phyloP scores from a whole-genome alignment of 1,140 invertebrate species.

The Brachionus sp. region DNA sequence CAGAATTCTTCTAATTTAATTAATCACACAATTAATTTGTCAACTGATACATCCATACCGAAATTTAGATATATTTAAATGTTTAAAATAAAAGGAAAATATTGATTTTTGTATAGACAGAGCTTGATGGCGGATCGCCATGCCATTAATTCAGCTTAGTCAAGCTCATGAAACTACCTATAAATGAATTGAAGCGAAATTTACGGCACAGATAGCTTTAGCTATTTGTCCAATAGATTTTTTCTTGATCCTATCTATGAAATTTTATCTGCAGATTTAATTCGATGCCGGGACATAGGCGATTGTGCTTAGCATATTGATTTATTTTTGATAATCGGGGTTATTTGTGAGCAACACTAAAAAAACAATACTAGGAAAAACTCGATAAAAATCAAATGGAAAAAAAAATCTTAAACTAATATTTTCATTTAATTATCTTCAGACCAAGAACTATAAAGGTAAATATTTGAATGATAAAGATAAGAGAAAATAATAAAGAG shows the following conservation, averaged over 20 bases:
- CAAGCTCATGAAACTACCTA: neutral
- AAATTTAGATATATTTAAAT: neutral
- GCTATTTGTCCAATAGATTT: neutral
- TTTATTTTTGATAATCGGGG: neutral
- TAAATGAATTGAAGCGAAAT: neutral
- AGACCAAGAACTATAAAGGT: neutral
- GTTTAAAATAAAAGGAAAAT: neutral
- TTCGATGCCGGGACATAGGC: neutral
- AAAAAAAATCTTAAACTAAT: slow-evolving; percentile 41
- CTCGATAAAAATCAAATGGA: neutral
- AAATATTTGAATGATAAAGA: slow-evolving; percentile 42
- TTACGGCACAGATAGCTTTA: neutral
- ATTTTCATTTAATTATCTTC: slow-evolving; percentile 34
- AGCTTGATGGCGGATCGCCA: neutral
- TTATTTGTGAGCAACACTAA: neutral
- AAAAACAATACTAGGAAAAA: slow-evolving; percentile 4
- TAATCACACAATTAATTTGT: neutral
- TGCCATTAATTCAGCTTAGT: neutral
- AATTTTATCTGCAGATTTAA: neutral
- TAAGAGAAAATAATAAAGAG: slow-evolving; percentile 5
- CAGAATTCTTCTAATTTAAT: neutral
- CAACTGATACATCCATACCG: neutral
- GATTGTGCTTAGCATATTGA: neutral
- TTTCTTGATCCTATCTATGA: neutral
- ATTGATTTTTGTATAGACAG: neutral